Evolutionary conservation across 2,888 invertebrate genomes (phyloP).

Genomic region (Nasonia oneida): DNA sequence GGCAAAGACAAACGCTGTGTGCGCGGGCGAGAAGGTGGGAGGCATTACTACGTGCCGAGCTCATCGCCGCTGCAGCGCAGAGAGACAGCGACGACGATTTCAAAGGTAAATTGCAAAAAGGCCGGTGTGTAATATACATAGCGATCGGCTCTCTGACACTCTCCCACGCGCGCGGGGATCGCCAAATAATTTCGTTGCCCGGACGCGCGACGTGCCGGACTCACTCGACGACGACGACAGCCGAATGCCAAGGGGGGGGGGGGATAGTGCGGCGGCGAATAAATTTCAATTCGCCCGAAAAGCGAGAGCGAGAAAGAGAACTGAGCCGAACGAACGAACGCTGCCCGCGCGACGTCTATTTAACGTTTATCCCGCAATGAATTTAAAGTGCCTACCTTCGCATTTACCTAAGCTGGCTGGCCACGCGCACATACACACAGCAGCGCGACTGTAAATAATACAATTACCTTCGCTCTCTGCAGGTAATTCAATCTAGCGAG

Average conservation of each 20-base stretch:
- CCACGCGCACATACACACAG: conserved; percentile 39
- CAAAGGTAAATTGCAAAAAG: conserved; percentile 60
- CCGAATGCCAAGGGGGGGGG: conserved; percentile 64
- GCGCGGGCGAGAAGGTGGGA: neutral
- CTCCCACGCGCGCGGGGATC: conserved; percentile 42
- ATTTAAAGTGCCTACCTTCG: conserved; percentile 67
- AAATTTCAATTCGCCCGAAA: conserved; percentile 70
- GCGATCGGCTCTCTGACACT: neutral
- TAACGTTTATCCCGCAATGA: conserved; percentile 67
- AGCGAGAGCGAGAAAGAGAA: conserved; percentile 26
- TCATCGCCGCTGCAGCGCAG: neutral
- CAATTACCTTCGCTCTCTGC: conserved; percentile 68
- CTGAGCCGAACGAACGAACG: conserved; percentile 49
- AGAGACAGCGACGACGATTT: conserved; percentile 36
- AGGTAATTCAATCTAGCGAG: conserved; percentile 68
- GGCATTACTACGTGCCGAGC: conserved; percentile 29
- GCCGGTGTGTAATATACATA: neutral
- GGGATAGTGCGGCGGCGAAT: conserved; percentile 59
- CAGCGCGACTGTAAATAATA: conserved; percentile 70
- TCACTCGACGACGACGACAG: conserved; percentile 45
- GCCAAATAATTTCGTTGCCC: conserved; percentile 61
- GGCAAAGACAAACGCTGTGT: conserved; percentile 24
- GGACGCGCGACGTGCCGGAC: conserved; percentile 51
- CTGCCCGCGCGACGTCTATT: conserved; percentile 59
- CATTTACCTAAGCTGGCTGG: conserved; percentile 70